These are phyloP conservation scores for Drosophila mimetica DNA, from an alignment of 2,888 invertebrate species.

Conservation along the genomic window DNA sequence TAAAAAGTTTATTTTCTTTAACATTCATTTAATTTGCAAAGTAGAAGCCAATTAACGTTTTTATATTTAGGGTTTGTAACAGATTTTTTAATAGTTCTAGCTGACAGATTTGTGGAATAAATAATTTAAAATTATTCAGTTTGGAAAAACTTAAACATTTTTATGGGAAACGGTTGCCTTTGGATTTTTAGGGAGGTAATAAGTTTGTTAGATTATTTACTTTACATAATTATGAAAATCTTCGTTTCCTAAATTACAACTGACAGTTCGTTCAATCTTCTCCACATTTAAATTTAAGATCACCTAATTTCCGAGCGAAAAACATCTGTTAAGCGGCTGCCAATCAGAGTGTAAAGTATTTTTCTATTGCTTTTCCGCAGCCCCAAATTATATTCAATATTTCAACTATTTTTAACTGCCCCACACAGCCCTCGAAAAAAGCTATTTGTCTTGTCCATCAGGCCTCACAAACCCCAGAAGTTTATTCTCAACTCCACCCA, in stretches of 20 bases:
- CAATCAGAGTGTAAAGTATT: slow-evolving; percentile 11
- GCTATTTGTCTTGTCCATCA: slow-evolving; percentile 70
- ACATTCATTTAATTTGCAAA: background rate
- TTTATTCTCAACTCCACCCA: slow-evolving; percentile 1
- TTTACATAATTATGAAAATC: background rate
- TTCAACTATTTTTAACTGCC: slow-evolving; percentile 71
- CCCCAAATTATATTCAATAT: slow-evolving; percentile 51
- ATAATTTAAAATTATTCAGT: background rate
- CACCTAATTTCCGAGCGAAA: slow-evolving; percentile 15
- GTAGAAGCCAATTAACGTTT: slow-evolving; percentile 2
- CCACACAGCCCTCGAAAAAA: slow-evolving; percentile 24
- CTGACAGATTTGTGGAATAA: background rate
- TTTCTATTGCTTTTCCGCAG: slow-evolving; percentile 29
- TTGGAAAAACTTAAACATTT: background rate
- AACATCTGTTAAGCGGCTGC: slow-evolving; percentile 34
- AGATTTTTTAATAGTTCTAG: slow-evolving; percentile 4
- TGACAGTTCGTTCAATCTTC: background rate
- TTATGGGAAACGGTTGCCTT: too few relatives aligned
- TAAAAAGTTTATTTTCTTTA: slow-evolving; percentile 21
- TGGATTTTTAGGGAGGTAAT: too few relatives aligned
- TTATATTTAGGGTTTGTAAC: slow-evolving; percentile 7
- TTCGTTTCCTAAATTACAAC: background rate
- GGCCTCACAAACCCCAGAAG: slow-evolving; percentile 11
- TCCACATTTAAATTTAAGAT: slow-evolving; percentile 6
- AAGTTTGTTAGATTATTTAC: too few relatives aligned